Conservation (phyloP, 1,140 invertebrate species). For the Acromyrmex charruanus region DNA sequence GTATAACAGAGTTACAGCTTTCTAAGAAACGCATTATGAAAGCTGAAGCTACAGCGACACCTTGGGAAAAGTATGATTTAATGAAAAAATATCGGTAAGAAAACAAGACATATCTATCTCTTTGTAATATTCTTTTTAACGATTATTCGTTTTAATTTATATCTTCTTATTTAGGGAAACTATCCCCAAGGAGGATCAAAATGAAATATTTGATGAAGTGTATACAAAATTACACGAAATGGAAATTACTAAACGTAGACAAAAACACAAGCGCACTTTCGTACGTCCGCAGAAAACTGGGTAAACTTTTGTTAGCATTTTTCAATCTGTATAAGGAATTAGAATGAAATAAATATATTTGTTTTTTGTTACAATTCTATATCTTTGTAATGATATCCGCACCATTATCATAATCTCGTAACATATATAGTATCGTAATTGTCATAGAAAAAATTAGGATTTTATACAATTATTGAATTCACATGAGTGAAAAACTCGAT, state of each 20-base stretch:
- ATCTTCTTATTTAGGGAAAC: constrained; percentile 88
- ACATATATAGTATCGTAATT: not conserved
- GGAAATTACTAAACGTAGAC: constrained; percentile 89
- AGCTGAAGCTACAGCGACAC: constrained; percentile 88
- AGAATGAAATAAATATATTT: constrained; percentile 35
- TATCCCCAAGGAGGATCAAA: constrained; percentile 95
- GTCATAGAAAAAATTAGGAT: not conserved
- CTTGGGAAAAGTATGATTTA: constrained; percentile 97
- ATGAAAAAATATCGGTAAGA: constrained; percentile 96
- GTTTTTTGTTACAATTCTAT: constrained; percentile 30
- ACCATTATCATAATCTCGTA: not conserved
- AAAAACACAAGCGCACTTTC: constrained; percentile 90
- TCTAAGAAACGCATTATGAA: constrained; percentile 88
- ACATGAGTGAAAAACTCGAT: too few relatives aligned
- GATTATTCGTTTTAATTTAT: constrained; percentile 60
- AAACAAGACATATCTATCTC: not conserved
- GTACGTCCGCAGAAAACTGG: constrained; percentile 88
- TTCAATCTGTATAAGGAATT: constrained; percentile 19
- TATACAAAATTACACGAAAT: constrained; percentile 91
- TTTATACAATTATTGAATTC: constrained; percentile 1
- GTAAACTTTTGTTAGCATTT: constrained; percentile 77
- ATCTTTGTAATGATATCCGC: not conserved
- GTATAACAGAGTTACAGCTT: constrained; percentile 88
- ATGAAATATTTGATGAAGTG: constrained; percentile 94
- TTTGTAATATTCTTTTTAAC: not conserved